Base-by-base conservation (phyloP, 2,113 vertebrate genomes). In the Ctenodactylus gundi region DNA sequence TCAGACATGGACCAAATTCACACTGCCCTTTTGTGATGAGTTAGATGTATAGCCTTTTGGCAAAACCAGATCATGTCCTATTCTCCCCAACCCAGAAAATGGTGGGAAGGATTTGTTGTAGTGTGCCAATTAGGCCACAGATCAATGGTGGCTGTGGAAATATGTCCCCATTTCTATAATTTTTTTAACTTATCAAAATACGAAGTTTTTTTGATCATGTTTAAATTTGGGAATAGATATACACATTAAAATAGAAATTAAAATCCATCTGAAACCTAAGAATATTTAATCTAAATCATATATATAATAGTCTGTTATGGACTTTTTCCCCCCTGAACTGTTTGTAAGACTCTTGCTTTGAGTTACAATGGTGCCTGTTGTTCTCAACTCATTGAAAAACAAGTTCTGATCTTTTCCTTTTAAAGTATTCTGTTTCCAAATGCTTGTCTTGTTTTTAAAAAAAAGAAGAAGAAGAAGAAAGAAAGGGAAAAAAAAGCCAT, bases 371-470 rank as follows among this genome's bases (percentile, higher is more conserved):
- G 72, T 93, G 86, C 31, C 94, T 97, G 34, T 95, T 97, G 97
- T 97, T 60, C 77, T 95, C 60, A 31, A 1, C 49, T 67, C 91
- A n/a, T 55, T 97, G 91, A 90, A 97, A 97, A 97, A 94, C 60
- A 96, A 96, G 53, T 92, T 97, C 86, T 97, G 84, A 81, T 97
- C 82, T 96, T 96, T 97, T 97, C 87, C 92, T 92, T 65, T 91
- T 83, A 94, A 97, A 98, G 95, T 90, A 95, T 96, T 96, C 86
- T 96, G 27, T 93, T 97, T 97, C 94, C 4, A 57, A 97, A 97
- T 76, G 58, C 73, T 92, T 78, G n/a, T 96, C 72, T 10, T 86
- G 8, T 88, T 6, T 89, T 57, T 29, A 15, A 95, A 91, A 88
- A 67, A 90, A 94, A 75, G 51, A 27, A 89, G 27, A 88, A 36